These are phyloP conservation scores for Aplocera efformata DNA, from an alignment of 2,888 invertebrate species.

Conservation along the genomic window DNA sequence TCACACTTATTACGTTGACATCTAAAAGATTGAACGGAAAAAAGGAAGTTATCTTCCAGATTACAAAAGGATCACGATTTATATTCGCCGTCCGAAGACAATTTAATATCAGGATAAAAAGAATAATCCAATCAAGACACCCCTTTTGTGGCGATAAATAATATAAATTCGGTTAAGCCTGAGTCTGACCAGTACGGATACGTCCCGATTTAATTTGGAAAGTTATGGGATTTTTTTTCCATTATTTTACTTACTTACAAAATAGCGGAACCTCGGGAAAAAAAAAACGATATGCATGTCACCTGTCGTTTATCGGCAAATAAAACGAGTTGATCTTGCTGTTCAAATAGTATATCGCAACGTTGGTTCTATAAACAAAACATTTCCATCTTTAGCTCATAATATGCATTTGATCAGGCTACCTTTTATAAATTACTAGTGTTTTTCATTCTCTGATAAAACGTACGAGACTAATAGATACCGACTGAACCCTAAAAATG, in stretches of 20 bases:
- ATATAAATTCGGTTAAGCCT: constrained; percentile 34
- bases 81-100: constrained; percentile 37
- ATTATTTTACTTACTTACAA: too few species aligned
- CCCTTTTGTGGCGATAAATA: constrained; percentile 56
- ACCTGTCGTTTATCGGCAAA: too few species aligned
- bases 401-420: too few species aligned
- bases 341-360: too few species aligned
- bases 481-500: constrained; percentile 24
- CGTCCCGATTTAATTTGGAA: not conserved
- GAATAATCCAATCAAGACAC: constrained; percentile 49
- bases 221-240: not conserved
- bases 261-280: too few species aligned
- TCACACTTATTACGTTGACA: constrained; percentile 30
- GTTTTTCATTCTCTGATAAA: too few species aligned
- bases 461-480: not conserved
- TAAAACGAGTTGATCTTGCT: too few species aligned
- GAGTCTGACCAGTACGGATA: not conserved
- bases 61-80: constrained; percentile 43
- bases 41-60: constrained; percentile 32
- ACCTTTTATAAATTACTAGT: too few species aligned
- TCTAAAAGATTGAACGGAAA: constrained; percentile 26
- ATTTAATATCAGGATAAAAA: constrained; percentile 44
- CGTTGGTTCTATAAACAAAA: too few species aligned
- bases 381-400: too few species aligned
- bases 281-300: too few species aligned